Evolutionary conservation across 2,797 vertebrate species (phyloP).

Genomic region (Acrocephalus scirpaceus): DNA sequence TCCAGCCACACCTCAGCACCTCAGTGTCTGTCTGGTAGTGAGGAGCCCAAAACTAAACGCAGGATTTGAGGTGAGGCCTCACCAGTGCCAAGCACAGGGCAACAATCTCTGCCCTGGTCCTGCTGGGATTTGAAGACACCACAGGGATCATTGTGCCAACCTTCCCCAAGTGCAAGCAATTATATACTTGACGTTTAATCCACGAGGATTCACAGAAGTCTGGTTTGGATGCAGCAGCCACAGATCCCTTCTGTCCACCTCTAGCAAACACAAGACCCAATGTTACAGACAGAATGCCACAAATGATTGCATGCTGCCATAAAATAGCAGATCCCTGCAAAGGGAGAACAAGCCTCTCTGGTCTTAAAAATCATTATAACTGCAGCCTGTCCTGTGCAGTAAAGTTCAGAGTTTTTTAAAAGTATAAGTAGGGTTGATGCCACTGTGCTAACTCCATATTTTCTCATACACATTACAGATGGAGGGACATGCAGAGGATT

Average conservation of each 20-base stretch:
- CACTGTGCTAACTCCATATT: neutral
- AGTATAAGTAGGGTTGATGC: neutral
- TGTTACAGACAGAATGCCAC: neutral
- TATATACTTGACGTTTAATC: neutral
- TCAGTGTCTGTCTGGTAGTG: neutral
- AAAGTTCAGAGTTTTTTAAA: neutral
- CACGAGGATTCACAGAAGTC: neutral
- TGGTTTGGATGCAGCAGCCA: neutral
- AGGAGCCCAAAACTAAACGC: neutral
- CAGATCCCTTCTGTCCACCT: neutral
- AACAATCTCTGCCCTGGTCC: neutral
- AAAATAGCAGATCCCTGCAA: neutral
- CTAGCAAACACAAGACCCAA: neutral
- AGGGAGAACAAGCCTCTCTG: neutral
- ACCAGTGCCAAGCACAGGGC: neutral
- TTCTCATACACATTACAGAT: neutral
- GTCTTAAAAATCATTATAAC: neutral
- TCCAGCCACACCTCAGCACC: rapidly evolving
- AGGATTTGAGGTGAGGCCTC: rapidly evolving
- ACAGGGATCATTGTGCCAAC: neutral
- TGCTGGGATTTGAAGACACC: neutral
- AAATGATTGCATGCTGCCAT: neutral
- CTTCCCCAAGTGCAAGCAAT: neutral
- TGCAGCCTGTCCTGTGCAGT: neutral
- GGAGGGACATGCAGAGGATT: neutral